Evolutionary conservation across 2,113 vertebrate species (phyloP).

Genomic region (Gymnorhina tibicen): DNA sequence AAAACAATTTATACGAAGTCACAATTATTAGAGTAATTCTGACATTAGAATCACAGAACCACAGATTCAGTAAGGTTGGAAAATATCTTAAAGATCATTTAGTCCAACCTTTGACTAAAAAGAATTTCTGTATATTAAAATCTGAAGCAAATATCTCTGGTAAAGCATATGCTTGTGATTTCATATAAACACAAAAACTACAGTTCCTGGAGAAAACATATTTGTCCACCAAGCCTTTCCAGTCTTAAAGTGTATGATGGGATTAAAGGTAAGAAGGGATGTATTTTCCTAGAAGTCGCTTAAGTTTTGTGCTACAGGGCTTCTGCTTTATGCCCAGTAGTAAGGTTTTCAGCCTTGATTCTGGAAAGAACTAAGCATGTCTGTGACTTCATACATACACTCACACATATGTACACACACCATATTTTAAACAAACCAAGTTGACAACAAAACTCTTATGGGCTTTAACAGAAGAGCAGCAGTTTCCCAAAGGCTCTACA

Average conservation of each 20-base stretch:
- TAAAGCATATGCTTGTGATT: not conserved
- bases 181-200: not conserved
- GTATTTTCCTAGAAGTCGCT: not conserved
- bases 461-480: not conserved
- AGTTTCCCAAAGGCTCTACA: not conserved
- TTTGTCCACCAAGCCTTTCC: not conserved
- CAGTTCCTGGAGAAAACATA: not conserved
- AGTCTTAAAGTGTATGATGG: not conserved
- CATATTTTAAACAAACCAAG: not conserved
- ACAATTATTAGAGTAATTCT: not conserved
- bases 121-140: not conserved
- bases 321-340: not conserved
- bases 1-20: not conserved
- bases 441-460: not conserved
- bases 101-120: not conserved
- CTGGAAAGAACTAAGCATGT: not conserved
- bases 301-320: not conserved
- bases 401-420: accelerated
- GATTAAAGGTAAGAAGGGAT: not conserved
- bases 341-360: not conserved
- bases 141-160: not conserved
- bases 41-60: not conserved
- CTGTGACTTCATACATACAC: not conserved
- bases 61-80: not conserved
- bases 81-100: not conserved